Conservation (phyloP, 2,113 vertebrate genomes). For the Nibea coibor region DNA sequence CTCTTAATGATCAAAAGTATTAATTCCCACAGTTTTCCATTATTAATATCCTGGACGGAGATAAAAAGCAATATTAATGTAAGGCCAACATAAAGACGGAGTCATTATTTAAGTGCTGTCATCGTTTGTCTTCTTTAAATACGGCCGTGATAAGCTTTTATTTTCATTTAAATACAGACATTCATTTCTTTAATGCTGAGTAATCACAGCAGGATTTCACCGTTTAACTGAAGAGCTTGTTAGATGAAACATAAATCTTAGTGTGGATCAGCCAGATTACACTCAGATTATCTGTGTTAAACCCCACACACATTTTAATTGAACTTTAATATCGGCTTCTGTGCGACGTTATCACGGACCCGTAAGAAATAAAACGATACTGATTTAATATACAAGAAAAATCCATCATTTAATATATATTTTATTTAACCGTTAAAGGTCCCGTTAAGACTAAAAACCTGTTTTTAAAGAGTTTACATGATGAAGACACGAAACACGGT, state of each 20-base stretch:
- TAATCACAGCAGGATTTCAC: constrained; percentile 80
- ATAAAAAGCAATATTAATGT: constrained; percentile 80
- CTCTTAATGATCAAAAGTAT: constrained; percentile 82
- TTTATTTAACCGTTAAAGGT: too few relatives aligned
- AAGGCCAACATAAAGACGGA: constrained; percentile 77
- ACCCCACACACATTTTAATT: too few relatives aligned
- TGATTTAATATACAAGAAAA: too few relatives aligned
- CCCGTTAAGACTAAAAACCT: too few relatives aligned
- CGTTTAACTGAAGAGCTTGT: constrained; percentile 67
- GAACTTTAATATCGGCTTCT: too few relatives aligned
- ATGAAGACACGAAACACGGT: too few relatives aligned
- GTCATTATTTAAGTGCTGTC: constrained; percentile 78
- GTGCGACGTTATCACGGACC: too few relatives aligned
- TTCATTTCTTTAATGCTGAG: constrained; percentile 79
- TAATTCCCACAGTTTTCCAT: constrained; percentile 77
- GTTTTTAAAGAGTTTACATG: too few relatives aligned
- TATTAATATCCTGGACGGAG: constrained; percentile 85
- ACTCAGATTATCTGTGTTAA: constrained; percentile 21
- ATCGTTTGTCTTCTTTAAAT: constrained; percentile 83
- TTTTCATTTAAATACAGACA: constrained; percentile 80
- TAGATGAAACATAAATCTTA: constrained; percentile 75
- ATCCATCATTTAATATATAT: too few relatives aligned
- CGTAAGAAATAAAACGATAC: too few relatives aligned
- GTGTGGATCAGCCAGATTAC: constrained; percentile 60
- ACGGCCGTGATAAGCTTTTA: constrained; percentile 78